These are phyloP conservation scores for Bombus fervidus DNA, from an alignment of 1,140 invertebrate genomes.

Conservation along the genomic window DNA sequence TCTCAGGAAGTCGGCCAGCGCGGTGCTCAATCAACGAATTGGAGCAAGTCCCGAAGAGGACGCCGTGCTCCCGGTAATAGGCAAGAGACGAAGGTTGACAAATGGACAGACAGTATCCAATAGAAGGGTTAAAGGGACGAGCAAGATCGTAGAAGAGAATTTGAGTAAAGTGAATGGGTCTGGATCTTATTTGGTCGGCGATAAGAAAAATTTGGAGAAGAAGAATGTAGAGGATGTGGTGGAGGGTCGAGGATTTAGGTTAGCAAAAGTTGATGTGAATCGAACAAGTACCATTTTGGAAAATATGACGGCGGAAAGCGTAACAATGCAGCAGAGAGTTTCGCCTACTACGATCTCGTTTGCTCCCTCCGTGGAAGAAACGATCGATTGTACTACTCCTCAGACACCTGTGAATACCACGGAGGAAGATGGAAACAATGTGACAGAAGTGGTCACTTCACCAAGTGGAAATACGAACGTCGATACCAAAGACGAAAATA, in stretches of 20 bases:
- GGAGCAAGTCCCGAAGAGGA: conserved; percentile 45
- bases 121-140: conserved; percentile 37
- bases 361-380: neutral
- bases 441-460: conserved; percentile 1
- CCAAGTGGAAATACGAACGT: conserved; percentile 38
- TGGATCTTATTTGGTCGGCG: neutral
- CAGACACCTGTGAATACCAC: conserved; percentile 16
- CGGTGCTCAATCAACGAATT: conserved; percentile 70
- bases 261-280: conserved; percentile 27
- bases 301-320: conserved; percentile 8
- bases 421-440: conserved; percentile 19
- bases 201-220: neutral
- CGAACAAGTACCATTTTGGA: neutral
- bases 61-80: neutral
- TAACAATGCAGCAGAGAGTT: conserved; percentile 16
- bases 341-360: neutral
- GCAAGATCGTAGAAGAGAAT: conserved; percentile 13
- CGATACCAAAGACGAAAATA: conserved; percentile 37
- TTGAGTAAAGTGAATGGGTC: conserved; percentile 4
- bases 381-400: conserved; percentile 15
- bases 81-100: conserved; percentile 42
- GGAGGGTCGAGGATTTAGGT: neutral
- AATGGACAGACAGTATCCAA: conserved; percentile 26
- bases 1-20: conserved; percentile 69
- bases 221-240: conserved; percentile 19